A percentile compares a stretch with the other conserved stretches of the same genome.
Evolutionary conservation across 2,113 vertebrate species (phyloP).

Genomic region (Lampris megalopsis): DNA sequence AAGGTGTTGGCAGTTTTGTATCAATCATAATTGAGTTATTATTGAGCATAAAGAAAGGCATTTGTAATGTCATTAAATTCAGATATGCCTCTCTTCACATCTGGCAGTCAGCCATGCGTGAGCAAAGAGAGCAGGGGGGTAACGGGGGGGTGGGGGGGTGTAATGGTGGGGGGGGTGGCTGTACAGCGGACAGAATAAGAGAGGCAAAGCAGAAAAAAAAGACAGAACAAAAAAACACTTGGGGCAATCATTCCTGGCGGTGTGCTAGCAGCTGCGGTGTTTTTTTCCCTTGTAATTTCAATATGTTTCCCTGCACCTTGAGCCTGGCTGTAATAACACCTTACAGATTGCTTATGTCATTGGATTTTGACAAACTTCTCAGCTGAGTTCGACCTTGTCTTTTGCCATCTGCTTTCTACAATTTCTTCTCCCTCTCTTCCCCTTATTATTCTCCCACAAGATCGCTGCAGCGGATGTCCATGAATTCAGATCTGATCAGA

Average conservation of each 20-base stretch:
- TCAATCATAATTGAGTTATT: constrained; percentile 99
- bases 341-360: constrained; percentile 99
- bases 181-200: constrained; percentile 58
- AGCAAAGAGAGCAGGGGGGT: constrained; percentile 54
- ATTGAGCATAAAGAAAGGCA: constrained; percentile 97
- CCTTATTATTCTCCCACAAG: constrained; percentile 70
- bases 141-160: constrained; percentile 37
- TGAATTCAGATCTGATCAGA: too few relatives aligned
- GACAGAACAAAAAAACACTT: constrained; percentile 84
- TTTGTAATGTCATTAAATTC: constrained; percentile 99
- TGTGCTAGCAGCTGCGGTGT: constrained; percentile 88
- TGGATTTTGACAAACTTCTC: constrained; percentile 99
- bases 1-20: constrained; percentile 91
- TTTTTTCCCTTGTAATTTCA: constrained; percentile 90
- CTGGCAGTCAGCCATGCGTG: constrained; percentile 94
- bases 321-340: constrained; percentile 95
- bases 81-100: constrained; percentile 95
- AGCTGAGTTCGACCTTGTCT: constrained; percentile 97
- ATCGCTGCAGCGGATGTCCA: too few relatives aligned
- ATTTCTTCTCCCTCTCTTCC: constrained; percentile 80
- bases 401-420: constrained; percentile 94
- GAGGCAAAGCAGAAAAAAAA: constrained; percentile 58
- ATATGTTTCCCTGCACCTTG: constrained; percentile 98
- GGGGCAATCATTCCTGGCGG: constrained; percentile 94
- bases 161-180: constrained; percentile 41